A percentile compares a stretch with the other conserved stretches of the same genome.
These are phyloP conservation scores for Ceratina australensis DNA, from an alignment of 1,140 invertebrate genomes.

Conservation along the genomic window DNA sequence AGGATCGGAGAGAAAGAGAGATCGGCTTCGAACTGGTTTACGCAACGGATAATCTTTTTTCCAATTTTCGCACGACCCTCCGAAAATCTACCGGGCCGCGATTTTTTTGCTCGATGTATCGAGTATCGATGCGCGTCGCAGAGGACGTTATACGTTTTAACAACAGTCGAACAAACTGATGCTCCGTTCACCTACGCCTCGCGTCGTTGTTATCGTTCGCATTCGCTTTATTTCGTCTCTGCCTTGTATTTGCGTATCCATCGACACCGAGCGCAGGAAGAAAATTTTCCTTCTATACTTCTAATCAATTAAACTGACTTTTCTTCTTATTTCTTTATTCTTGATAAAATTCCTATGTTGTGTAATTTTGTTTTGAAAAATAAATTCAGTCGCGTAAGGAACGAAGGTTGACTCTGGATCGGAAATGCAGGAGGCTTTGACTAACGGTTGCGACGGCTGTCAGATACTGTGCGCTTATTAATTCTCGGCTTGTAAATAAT, in stretches of 20 bases:
- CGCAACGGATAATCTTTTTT: conserved; percentile 33
- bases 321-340: too few species aligned
- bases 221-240: too few species aligned
- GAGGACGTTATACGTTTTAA: neutral
- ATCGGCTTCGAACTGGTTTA: conserved; percentile 18
- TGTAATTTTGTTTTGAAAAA: too few species aligned
- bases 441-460: conserved; percentile 38
- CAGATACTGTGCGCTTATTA: conserved; percentile 44
- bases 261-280: too few species aligned
- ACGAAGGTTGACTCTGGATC: conserved; percentile 16
- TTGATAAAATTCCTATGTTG: too few species aligned
- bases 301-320: too few species aligned
- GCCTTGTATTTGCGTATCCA: too few species aligned
- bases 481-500: conserved; percentile 54
- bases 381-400: neutral
- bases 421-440: conserved; percentile 49
- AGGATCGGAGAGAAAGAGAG: conserved; percentile 31
- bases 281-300: too few species aligned
- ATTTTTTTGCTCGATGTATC: neutral
- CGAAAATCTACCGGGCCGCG: conserved; percentile 2
- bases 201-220: too few species aligned
- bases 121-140: neutral
- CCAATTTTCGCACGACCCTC: conserved; percentile 29
- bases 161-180: neutral
- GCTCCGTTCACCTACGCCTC: neutral